Conservation (phyloP, 1,140 invertebrate species). For the Drosophila gunungcola region DNA sequence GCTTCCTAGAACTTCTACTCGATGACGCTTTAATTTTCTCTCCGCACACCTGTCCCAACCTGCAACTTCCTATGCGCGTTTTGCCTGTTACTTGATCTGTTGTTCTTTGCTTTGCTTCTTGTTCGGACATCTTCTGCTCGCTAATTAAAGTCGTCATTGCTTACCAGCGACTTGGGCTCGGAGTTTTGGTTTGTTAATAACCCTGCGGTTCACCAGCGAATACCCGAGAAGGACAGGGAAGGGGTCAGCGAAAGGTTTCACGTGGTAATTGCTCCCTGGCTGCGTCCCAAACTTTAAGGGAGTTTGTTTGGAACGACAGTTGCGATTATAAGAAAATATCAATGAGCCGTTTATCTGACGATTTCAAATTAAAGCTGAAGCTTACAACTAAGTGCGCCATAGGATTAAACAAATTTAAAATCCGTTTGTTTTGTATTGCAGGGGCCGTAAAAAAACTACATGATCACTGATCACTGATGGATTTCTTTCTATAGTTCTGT, state of each 20-base stretch:
- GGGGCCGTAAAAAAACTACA: background rate
- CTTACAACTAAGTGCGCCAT: too few relatives aligned
- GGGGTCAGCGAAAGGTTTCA: constrained; percentile 20
- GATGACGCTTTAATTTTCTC: constrained; percentile 35
- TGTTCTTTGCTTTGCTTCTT: constrained; percentile 36
- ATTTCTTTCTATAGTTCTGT: too few relatives aligned
- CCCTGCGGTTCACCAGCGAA: constrained; percentile 61
- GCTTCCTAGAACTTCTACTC: constrained; percentile 72
- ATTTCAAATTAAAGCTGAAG: too few relatives aligned
- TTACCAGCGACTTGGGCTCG: constrained; percentile 49
- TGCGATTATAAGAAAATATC: too few relatives aligned
- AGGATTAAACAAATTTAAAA: background rate
- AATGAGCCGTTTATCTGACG: too few relatives aligned
- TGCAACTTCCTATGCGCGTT: constrained; percentile 46
- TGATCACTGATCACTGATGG: too few relatives aligned
- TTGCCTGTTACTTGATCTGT: constrained; percentile 66
- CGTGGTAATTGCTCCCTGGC: constrained; percentile 58
- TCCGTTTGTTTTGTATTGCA: background rate
- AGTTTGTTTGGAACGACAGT: background rate
- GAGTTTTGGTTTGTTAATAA: constrained; percentile 78
- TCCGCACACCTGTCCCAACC: constrained; percentile 9
- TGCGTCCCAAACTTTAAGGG: constrained; percentile 46
- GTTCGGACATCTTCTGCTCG: constrained; percentile 35
- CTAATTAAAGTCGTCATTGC: constrained; percentile 74
- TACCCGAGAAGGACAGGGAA: constrained; percentile 3